These are phyloP conservation scores for Drosophila birchii DNA, from an alignment of 2,888 invertebrate species.

Conservation along the genomic window DNA sequence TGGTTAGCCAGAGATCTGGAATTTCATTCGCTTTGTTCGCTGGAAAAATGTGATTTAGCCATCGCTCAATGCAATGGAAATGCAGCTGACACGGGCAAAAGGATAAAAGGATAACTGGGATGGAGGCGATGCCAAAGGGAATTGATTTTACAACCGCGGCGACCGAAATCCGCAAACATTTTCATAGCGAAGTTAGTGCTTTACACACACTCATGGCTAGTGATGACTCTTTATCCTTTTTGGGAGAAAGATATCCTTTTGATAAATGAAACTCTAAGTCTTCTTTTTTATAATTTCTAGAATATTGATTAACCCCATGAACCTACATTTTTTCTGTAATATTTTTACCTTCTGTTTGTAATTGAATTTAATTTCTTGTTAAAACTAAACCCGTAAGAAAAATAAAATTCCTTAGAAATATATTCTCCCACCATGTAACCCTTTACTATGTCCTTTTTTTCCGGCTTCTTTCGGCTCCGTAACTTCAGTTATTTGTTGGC, in stretches of 20 bases:
- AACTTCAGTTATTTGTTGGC: background rate
- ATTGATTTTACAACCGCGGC: constrained; percentile 50
- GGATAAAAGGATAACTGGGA: background rate
- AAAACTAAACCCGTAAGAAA: too few relatives aligned
- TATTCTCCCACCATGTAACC: background rate
- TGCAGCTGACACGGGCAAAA: constrained; percentile 29
- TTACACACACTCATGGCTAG: constrained; percentile 4
- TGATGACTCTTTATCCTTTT: background rate
- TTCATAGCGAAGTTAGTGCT: background rate
- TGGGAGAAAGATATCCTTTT: too few relatives aligned
- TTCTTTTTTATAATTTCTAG: too few relatives aligned
- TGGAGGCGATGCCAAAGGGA: constrained; percentile 18
- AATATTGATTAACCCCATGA: too few relatives aligned
- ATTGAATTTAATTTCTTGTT: too few relatives aligned
- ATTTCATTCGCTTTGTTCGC: constrained; percentile 20
- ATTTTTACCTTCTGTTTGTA: too few relatives aligned
- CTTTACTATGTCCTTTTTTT: background rate
- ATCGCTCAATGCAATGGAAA: constrained; percentile 47
- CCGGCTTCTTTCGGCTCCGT: background rate
- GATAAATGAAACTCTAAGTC: too few relatives aligned
- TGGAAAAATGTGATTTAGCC: constrained; percentile 50
- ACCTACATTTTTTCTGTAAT: too few relatives aligned
- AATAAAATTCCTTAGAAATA: background rate
- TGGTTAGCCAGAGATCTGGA: constrained; percentile 31
- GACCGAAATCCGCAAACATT: constrained; percentile 26